These are phyloP conservation scores for Julus scandinavius DNA, from an alignment of 2,888 invertebrate genomes.

Conservation along the genomic window DNA sequence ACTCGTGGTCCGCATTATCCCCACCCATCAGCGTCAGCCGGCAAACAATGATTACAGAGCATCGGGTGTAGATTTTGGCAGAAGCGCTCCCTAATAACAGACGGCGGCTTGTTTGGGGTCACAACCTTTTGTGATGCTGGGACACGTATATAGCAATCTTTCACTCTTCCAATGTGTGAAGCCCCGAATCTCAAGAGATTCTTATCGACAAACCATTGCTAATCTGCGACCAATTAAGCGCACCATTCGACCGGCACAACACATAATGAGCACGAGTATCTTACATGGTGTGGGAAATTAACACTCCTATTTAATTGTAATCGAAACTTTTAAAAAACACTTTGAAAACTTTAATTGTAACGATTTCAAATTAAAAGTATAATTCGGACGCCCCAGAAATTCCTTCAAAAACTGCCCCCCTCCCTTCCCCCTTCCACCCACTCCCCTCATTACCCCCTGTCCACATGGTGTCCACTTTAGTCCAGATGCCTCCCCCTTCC, in stretches of 20 bases:
- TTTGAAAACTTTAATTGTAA: too few relatives aligned
- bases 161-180: constrained; percentile 16
- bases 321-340: too few relatives aligned
- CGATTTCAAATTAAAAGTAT: too few relatives aligned
- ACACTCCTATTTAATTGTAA: too few relatives aligned
- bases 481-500: too few relatives aligned
- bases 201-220: constrained; percentile 25
- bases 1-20: constrained; percentile 7
- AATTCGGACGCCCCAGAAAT: too few relatives aligned
- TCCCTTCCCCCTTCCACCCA: too few relatives aligned
- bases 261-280: not conserved
- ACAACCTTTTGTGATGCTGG: not conserved
- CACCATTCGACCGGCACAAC: not conserved
- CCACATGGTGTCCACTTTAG: too few relatives aligned
- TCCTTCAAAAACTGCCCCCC: too few relatives aligned
- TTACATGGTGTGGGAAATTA: too few relatives aligned
- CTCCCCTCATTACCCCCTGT: too few relatives aligned
- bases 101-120: constrained; percentile 17
- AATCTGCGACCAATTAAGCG: not conserved
- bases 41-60: constrained; percentile 1
- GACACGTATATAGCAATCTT: constrained; percentile 33
- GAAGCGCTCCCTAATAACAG: constrained; percentile 33
- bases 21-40: constrained; percentile 26
- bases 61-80: constrained; percentile 18
- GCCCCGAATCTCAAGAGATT: not conserved